Percentiles rank a stretch among this genome's conserved stretches.
phyloP scores from a whole-genome alignment of 1,140 invertebrate genomes.

The Caenorhabditis tropicalis region DNA sequence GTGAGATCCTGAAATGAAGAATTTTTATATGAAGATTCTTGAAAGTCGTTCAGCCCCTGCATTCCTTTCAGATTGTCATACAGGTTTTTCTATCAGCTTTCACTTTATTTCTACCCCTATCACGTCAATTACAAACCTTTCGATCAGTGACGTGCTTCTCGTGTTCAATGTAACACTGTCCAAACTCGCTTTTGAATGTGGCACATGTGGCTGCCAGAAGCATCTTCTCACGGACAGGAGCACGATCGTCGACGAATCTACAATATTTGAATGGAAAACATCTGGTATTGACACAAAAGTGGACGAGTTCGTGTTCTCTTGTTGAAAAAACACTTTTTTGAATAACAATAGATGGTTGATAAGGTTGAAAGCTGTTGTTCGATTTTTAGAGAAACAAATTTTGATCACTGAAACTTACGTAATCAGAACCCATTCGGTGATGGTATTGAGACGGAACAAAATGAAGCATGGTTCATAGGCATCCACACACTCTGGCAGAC shows the following conservation, averaged over 20 bases:
- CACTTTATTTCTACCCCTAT: background rate
- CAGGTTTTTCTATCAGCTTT: no score
- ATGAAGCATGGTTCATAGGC: constrained; percentile 91
- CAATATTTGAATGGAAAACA: constrained; percentile 39
- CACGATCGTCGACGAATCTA: constrained; percentile 72
- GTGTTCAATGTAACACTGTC: constrained; percentile 85
- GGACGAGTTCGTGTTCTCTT: background rate
- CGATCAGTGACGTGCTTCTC: constrained; percentile 84
- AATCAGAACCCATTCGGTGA: constrained; percentile 90
- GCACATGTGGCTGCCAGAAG: constrained; percentile 97
- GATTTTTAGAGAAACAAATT: no score
- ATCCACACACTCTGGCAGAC: constrained; percentile 77
- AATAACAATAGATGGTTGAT: no score
- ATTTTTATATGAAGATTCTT: no score
- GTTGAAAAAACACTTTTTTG: background rate
- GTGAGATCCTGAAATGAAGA: constrained; percentile 75
- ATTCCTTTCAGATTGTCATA: no score
- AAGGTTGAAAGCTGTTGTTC: background rate
- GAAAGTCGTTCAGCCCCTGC: no score
- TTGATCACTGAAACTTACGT: constrained; percentile 94
- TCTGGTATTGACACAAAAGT: background rate
- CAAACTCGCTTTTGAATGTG: constrained; percentile 95
- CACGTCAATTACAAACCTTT: constrained; percentile 6
- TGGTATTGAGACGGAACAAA: constrained; percentile 84
- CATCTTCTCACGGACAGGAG: constrained; percentile 88